Evolutionary conservation across 2,888 invertebrate species (phyloP), one percentile per base, ranked within the genome.

Genomic region (Coelopa pilipes): DNA sequence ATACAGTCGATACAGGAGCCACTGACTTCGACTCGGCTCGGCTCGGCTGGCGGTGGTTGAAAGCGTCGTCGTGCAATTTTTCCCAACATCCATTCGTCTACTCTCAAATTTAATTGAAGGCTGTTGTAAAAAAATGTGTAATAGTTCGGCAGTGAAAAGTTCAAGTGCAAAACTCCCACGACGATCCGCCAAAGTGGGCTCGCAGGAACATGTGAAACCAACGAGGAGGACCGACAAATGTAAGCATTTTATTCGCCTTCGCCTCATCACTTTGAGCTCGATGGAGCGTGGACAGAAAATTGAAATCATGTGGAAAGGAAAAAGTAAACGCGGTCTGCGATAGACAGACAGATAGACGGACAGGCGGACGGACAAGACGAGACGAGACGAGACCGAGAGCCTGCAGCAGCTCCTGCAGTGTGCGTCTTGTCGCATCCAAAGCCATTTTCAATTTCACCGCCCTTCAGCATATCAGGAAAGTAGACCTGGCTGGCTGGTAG

Each of bases 1-100:
- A 80, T 81, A 81, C 81, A 71, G 65, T 65, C 71, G 60, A 3
- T 53, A 13, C 49, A 49, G 49, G 63, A 71, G 71, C 55, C 46
- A 71, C 34, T 53, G 62, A 63, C 53, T 71, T 71, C 65, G 65
- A 19, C 60, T 19, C 21, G n/a, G n/a, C n/a, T n/a, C n/a, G n/a
- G n/a, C n/a, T 57, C 53, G 59, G 59, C 59, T 47, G 53, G 55
- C 65, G 71, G 71, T 71, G 71, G 71, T 71, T 71, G 71, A 65
- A 71, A 71, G 65, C 65, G 71, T 55, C 53, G 45, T 71, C 45
- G 50, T 71, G 62, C 21, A 3, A 13, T n/a, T 62, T 62, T 34
- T 62, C 21, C 34, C 2, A 4, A 2, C 34, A 34, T 4, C 34
- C 34, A 34, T 34, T 7, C 34, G 7, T 34, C 34, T 34, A 34